A percentile compares a stretch with the other conserved stretches of the same genome.
phyloP scores from a whole-genome alignment of 2,888 invertebrate genomes.

The Tubulanus polymorphus region DNA sequence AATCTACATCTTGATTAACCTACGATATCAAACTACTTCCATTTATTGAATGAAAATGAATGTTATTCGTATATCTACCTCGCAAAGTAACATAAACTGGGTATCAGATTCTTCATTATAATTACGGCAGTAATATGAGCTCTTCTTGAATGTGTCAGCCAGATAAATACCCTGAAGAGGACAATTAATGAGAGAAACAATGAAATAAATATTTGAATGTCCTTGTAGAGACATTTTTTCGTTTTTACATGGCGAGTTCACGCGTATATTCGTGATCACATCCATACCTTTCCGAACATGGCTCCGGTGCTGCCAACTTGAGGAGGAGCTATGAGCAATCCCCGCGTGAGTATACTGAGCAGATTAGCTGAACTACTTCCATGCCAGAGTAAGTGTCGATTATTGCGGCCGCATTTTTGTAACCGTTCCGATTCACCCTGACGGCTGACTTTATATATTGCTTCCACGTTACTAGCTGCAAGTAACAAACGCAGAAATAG shows the following conservation, averaged over 20 bases:
- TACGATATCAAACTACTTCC: no score
- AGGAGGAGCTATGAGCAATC: constrained; percentile 55
- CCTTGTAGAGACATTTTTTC: no score
- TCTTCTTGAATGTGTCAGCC: constrained; percentile 57
- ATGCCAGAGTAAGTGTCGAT: constrained; percentile 55
- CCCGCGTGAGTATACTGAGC: constrained; percentile 55
- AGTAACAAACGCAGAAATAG: not conserved
- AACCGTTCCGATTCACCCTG: constrained; percentile 35
- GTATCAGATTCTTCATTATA: constrained; percentile 31
- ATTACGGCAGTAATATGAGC: constrained; percentile 44
- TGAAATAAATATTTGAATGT: no score
- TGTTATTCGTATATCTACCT: no score
- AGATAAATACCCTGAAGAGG: constrained; percentile 56
- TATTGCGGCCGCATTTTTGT: constrained; percentile 29
- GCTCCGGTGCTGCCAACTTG: constrained; percentile 52
- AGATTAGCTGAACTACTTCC: constrained; percentile 56
- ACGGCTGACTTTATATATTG: constrained; percentile 43
- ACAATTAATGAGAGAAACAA: no score
- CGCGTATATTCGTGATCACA: no score
- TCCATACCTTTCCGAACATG: constrained; percentile 52
- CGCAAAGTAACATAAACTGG: constrained; percentile 56
- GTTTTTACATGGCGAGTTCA: no score
- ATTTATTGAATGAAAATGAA: no score
- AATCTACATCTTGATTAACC: no score
- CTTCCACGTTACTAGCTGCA: constrained; percentile 30